A percentile compares a stretch with the other conserved stretches of the same genome.
phyloP scores from a whole-genome alignment of 2,888 invertebrate species.

The Hydroisotoma schaefferi region DNA sequence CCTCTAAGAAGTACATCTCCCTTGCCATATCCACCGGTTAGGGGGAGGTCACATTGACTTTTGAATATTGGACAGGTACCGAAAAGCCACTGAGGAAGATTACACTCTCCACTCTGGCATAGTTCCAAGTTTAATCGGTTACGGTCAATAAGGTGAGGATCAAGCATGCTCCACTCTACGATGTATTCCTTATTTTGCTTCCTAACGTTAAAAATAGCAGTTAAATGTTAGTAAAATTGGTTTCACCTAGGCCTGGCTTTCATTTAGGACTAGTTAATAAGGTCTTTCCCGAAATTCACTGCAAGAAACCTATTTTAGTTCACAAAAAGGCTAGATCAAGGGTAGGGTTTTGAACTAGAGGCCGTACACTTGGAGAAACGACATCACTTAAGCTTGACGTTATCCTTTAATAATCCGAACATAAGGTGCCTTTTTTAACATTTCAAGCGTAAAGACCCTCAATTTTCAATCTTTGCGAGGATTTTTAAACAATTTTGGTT shows the following conservation, averaged over 20 bases:
- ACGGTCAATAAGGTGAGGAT: neutral
- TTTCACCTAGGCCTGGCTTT: too few relatives aligned
- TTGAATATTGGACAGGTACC: constrained; percentile 26
- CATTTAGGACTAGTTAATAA: too few relatives aligned
- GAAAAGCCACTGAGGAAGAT: constrained; percentile 21
- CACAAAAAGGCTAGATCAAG: neutral
- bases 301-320: too few relatives aligned
- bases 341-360: neutral
- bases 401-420: too few relatives aligned
- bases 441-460: neutral
- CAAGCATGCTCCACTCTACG: constrained; percentile 4
- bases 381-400: too few relatives aligned
- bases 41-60: constrained; percentile 6
- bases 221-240: neutral
- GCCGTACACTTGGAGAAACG: neutral
- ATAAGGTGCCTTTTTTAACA: neutral
- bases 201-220: neutral
- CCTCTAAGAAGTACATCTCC: too few relatives aligned
- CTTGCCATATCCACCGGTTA: neutral
- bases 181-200: neutral
- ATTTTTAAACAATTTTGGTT: too few relatives aligned
- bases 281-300: too few relatives aligned
- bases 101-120: constrained; percentile 19
- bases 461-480: too few relatives aligned
- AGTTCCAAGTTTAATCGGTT: constrained; percentile 6